phyloP scores from a whole-genome alignment of 2,113 vertebrate genomes.

The Pygathrix nemaeus region DNA sequence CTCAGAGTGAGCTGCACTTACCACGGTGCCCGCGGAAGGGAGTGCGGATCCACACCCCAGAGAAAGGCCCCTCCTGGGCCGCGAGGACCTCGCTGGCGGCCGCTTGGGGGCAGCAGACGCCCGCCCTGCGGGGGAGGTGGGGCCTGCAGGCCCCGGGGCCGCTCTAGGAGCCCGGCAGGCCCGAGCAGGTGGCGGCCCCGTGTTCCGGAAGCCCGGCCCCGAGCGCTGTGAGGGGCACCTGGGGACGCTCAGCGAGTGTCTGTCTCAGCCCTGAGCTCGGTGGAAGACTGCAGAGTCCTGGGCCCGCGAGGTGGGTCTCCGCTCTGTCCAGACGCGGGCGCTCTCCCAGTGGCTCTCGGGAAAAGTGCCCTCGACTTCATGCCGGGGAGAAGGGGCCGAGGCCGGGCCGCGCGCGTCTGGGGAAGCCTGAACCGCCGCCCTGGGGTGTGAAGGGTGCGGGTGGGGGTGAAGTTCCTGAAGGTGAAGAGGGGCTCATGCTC shows the following conservation, averaged over 20 bases:
- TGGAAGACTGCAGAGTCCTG: not conserved
- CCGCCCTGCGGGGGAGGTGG: rapidly evolving
- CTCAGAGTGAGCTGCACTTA: too few species aligned
- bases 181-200: not conserved
- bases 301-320: not conserved
- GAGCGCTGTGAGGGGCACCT: not conserved
- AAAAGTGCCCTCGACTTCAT: not conserved
- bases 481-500: not conserved
- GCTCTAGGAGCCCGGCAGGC: not conserved
- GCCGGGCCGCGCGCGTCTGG: not conserved
- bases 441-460: not conserved
- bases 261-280: not conserved
- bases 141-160: not conserved
- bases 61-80: not conserved
- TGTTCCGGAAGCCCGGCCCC: not conserved
- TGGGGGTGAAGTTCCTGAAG: not conserved
- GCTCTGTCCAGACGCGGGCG: not conserved
- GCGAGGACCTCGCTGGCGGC: not conserved
- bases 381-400: not conserved
- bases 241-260: not conserved
- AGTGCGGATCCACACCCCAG: rapidly evolving
- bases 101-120: conserved; percentile 29
- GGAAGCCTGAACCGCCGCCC: conserved; percentile 15
- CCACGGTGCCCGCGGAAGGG: rapidly evolving
- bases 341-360: not conserved